Evolutionary conservation across 2,797 vertebrate species (phyloP).

Genomic region (Betta splendens): DNA sequence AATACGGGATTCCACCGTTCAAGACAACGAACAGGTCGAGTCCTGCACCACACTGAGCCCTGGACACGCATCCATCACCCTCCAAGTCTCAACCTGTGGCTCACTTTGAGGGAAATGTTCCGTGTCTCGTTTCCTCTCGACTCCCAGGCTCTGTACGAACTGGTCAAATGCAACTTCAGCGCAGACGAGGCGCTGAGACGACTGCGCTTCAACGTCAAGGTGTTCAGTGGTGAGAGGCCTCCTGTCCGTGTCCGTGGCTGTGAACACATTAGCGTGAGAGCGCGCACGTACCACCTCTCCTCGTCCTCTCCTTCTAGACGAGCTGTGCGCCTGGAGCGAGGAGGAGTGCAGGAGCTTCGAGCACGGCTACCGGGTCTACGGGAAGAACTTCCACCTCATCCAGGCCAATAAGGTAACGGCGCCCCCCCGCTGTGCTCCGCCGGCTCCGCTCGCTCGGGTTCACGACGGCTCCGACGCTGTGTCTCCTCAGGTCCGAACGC

Average conservation of each 20-base stretch:
- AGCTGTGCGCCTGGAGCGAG: conserved; percentile 93
- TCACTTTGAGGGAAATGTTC: background rate
- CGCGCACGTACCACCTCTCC: no score
- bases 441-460: background rate
- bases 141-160: conserved; percentile 90
- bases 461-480: background rate
- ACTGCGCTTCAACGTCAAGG: conserved; percentile 93
- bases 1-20: conserved; percentile 77
- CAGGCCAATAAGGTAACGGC: conserved; percentile 93
- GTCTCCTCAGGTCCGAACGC: conserved; percentile 89
- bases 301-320: conserved; percentile 77
- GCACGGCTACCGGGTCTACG: conserved; percentile 93
- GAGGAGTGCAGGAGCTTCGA: conserved; percentile 95
- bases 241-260: background rate
- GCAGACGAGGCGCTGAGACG: conserved; percentile 91
- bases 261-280: conserved; percentile 4
- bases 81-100: no score
- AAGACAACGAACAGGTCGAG: conserved; percentile 91
- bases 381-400: conserved; percentile 98
- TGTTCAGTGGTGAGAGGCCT: conserved; percentile 87
- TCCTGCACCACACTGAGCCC: no score
- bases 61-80: background rate
- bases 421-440: background rate
- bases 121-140: conserved; percentile 5
- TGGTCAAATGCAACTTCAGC: conserved; percentile 95